Evolutionary conservation across 1,140 invertebrate species (phyloP), one percentile per base, ranked within the genome.

Genomic region (Solen grandis): DNA sequence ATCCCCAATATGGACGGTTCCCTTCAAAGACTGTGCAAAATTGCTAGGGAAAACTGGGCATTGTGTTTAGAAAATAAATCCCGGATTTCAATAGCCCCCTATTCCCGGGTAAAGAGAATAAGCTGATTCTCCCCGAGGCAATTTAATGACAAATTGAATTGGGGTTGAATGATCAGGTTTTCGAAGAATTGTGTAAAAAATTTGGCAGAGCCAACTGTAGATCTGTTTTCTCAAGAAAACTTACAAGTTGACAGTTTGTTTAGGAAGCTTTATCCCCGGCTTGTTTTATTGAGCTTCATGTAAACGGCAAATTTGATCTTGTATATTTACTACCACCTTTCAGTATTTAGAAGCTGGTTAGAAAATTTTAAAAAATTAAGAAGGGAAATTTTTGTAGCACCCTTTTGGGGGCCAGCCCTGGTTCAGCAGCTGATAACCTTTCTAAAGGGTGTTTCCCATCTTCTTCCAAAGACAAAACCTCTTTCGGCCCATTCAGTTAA

Each of bases 81-180:
- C 33, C n/a, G 35, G 35, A 35, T 66, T 19, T n/a, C 29, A 22
- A n/a, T 13, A n/a, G 10, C 36, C 16, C 65, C 41, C 27, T 46
- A 46, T 22, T 0, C 38, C 22, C 8, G 65, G 8, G 35, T 31
- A 68, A 19, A n/a, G 5, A 68, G 50, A 46, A 52, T 54, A 31
- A 52, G 46, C 8, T 41, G 55, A 54, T 22, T 5, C 5, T 52
- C 66, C 41, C 33, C 46, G 27, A 22, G 66, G 46, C 41, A 70
- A 16, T 70, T 70, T 22, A 54, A 70, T 52, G 66, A 70, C 33
- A 55, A 13, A 70, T 70, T 19, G 66, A 54, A 70, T 54, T 41
- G 66, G 66, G 55, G 33, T 29, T 54, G 33, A 22, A 31, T 14
- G n/a, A 35, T 25, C 14, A 57, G 13, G 31, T 55, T 13, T 72